A percentile compares a stretch with the other conserved stretches of the same genome.
Conservation (phyloP, 2,113 vertebrate species). For the Sylvilagus bachmani region DNA sequence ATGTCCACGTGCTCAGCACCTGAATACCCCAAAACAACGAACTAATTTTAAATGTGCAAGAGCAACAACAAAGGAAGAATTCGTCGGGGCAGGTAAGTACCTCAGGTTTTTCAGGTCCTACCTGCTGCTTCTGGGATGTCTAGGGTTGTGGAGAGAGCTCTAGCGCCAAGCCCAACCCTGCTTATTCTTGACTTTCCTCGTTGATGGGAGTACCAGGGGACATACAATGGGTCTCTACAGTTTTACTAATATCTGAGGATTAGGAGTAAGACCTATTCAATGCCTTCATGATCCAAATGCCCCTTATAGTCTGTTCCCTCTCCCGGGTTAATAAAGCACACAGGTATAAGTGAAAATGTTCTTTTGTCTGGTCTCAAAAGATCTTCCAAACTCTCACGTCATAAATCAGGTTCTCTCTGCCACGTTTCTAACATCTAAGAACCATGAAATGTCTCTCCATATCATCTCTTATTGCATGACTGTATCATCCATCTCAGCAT, state of each 20-base stretch:
- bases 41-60: not conserved
- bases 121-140: not conserved
- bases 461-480: not conserved
- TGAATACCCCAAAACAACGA: not conserved
- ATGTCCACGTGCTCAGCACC: not conserved
- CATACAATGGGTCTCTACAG: not conserved
- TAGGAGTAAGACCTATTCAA: not conserved
- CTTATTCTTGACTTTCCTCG: conserved; percentile 25
- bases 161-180: not conserved
- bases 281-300: not conserved
- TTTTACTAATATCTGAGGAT: not conserved
- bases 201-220: not conserved
- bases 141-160: not conserved
- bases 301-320: not conserved
- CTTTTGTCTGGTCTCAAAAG: conserved; percentile 2
- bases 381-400: conserved; percentile 40
- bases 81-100: not conserved
- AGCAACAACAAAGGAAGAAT: not conserved
- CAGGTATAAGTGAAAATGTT: not conserved
- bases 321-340: not conserved
- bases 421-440: not conserved
- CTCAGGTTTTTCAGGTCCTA: not conserved
- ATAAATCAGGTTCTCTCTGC: not conserved
- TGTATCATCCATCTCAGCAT: not conserved
- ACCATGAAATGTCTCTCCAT: not conserved